Evolutionary conservation across 2,113 vertebrate genomes (phyloP).

Genomic region (Dromas ardeola): DNA sequence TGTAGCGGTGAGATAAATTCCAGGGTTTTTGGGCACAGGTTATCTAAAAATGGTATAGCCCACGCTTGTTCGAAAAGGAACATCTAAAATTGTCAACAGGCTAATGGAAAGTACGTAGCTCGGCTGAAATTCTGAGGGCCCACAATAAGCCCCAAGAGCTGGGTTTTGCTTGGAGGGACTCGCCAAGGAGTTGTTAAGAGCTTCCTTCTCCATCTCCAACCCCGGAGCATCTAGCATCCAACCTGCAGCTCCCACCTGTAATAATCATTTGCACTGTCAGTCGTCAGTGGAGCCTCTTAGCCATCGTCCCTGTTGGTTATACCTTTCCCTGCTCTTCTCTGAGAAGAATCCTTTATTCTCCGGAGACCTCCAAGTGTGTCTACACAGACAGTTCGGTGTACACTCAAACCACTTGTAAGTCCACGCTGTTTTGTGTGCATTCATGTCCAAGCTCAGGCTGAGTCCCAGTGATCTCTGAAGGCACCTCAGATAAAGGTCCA

Average conservation of each 20-base stretch:
- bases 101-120: neutral
- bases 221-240: neutral
- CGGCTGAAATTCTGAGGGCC: neutral
- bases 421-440: neutral
- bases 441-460: neutral
- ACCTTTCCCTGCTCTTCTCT: neutral
- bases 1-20: neutral
- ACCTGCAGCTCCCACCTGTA: neutral
- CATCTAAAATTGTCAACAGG: neutral
- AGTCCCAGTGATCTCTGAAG: neutral
- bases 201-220: neutral
- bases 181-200: neutral
- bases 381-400: neutral
- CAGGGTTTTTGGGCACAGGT: neutral
- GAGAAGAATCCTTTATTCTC: neutral
- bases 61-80: neutral
- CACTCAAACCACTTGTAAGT: neutral
- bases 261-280: neutral
- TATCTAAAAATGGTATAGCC: neutral
- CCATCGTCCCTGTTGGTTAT: neutral
- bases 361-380: neutral
- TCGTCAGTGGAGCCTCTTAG: neutral
- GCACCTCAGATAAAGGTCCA: neutral
- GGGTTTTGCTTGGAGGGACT: neutral
- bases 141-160: neutral